Evolutionary conservation across 2,888 invertebrate genomes (phyloP), one percentile per base, ranked within the genome.

Genomic region (Cerastoderma edule): DNA sequence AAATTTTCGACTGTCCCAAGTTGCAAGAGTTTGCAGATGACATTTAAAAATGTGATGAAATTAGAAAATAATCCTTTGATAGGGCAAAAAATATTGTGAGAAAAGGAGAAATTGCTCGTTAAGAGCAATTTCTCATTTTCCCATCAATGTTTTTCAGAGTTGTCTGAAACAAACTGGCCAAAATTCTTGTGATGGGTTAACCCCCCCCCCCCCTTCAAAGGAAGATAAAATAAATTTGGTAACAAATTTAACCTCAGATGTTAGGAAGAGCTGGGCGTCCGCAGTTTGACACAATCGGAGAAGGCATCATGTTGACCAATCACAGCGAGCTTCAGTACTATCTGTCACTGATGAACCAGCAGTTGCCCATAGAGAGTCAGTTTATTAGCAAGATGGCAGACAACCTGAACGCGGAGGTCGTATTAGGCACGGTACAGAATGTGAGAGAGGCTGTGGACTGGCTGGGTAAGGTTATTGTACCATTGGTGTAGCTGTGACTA

Each of bases 311-410:
- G 44, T 98, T 99, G 68, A 99, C 99, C 0, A 99, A 99, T 93
- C 99, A 99, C 94, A 97, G 97, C 80, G 99, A 99, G 93, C 95
- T 99, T 10, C 99, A 99, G 89, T 99, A 98, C 93, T 99, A 99
- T 93, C 94, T 99, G 28, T 99, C 99, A 0, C 94, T 99, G 22
- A 94, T 99, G 83, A 99, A 99, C 94, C 99, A 99, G 92, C 99
- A 99, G 92, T 94, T 99, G 83, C 99, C 99, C 0, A 98, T 99
- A 68, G 99, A 99, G 93, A 98, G 98, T 0, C 99, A 99, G 93
- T 94, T 99, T 89, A 95, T 99, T 28, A 94, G 96, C 35, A 98
- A 97, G 92, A 94, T 99, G 90, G 96, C 99, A 0, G 99, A 99
- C 92, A 97, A 98, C 95, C 94, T 99, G 46, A 99, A 99, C 93